Conservation (phyloP, 2,888 invertebrate genomes). For the Dryobotodes eremita region DNA sequence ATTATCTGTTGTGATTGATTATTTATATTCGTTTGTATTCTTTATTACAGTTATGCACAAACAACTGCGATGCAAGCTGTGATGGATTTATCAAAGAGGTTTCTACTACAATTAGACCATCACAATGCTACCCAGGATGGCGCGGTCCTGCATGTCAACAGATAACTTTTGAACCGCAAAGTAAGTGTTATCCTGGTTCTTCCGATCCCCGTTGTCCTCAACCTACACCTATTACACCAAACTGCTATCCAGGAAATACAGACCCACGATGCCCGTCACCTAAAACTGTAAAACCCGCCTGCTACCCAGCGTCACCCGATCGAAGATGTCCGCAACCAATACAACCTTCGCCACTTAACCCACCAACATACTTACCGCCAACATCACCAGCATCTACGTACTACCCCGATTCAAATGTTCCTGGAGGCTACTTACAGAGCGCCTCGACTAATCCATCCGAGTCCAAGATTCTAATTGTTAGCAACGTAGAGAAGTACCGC, state of each 20-base stretch:
- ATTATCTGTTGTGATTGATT: background rate
- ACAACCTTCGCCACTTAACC: conserved; percentile 54
- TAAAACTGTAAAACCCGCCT: conserved; percentile 48
- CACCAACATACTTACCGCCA: conserved; percentile 71
- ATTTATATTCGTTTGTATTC: conserved; percentile 37
- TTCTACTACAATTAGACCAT: conserved; percentile 79
- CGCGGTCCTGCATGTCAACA: conserved; percentile 79
- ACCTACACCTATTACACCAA: conserved; percentile 58
- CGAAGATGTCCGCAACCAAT: conserved; percentile 64
- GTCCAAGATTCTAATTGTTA: no score
- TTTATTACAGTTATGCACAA: conserved; percentile 82
- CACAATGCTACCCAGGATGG: conserved; percentile 80
- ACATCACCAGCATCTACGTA: conserved; percentile 67
- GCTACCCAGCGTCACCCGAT: conserved; percentile 58
- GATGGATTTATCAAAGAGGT: conserved; percentile 78
- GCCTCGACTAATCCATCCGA: no score
- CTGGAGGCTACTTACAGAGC: no score
- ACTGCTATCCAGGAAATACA: conserved; percentile 49
- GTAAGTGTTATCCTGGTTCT: conserved; percentile 76
- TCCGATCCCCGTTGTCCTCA: conserved; percentile 76
- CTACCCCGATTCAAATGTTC: conserved; percentile 65
- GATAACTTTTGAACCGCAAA: conserved; percentile 72
- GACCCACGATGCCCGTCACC: conserved; percentile 54
- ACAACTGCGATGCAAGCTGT: conserved; percentile 84
- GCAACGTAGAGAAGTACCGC: no score